Base-by-base conservation (phyloP, 2,888 invertebrate species). In the Drosophila koepferae region DNA sequence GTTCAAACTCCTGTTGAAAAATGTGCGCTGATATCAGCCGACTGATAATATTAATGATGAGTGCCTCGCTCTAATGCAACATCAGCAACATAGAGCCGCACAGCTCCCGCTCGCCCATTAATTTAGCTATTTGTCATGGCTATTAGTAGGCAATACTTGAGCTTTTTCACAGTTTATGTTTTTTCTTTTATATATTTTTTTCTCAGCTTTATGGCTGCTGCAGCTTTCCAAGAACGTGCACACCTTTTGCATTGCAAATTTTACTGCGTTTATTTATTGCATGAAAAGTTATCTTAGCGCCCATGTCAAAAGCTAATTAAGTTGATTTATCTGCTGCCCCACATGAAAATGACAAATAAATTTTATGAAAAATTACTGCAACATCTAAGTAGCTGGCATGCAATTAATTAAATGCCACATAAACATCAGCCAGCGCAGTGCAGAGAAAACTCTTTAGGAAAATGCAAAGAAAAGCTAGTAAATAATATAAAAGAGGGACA, bases 41-140 rank as follows among this genome's bases (percentile, higher is more conserved):
- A 48, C 63, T 72, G 89, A 90, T 90, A 90, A 86, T 77, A 85
- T 89, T 88, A 88, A 89, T 90, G 86, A 89, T 84, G 86, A 84
- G 82, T 77, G 72, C 77, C 75, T 70, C 74, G 67, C 72, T 78
- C 76, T 77, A 72, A 71, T 72, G 68, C 46, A 31, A n/a, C 31
- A 48, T 46, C 41, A 12, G n/a, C 18, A 43, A 28, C 20, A 36
- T 8, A 16, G 20, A 49, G 46, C 16, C 14, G 20, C 23, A 9
- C 48, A 3, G 10, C 58, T 63, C 44, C 28, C 62, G 23, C 41
- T 70, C 60, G 63, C 68, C 81, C 79, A 80, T 85, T 82, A 83
- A 87, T 82, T 85, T 81, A 79, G 80, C 82, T 70, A 90, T 89
- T 89, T 89, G 90, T 86, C 86, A 88, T 74, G 81, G 81, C 81